These are phyloP conservation scores for Recurvirostra avosetta DNA, from an alignment of 2,113 vertebrate genomes.

Conservation along the genomic window DNA sequence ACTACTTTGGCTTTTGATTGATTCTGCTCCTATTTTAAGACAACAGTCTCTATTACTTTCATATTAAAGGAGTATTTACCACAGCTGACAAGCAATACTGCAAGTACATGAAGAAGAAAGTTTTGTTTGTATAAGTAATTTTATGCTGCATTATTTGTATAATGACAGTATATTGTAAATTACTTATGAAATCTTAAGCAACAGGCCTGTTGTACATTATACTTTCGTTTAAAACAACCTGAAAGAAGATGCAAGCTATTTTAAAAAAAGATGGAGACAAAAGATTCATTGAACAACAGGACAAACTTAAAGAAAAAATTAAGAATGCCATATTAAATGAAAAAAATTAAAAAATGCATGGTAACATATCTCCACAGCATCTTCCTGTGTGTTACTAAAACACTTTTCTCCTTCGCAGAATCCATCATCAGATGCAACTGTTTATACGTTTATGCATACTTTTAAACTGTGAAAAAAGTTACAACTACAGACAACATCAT, in stretches of 20 bases:
- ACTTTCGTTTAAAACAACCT: neutral
- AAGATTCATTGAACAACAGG: neutral
- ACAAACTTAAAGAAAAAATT: neutral
- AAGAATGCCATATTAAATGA: neutral
- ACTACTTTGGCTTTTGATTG: neutral
- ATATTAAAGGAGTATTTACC: neutral
- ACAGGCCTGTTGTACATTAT: neutral
- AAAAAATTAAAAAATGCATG: neutral
- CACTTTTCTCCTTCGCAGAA: neutral
- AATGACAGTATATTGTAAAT: neutral
- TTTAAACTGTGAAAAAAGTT: neutral
- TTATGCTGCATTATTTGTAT: neutral
- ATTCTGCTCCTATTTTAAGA: neutral
- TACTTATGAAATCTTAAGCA: neutral
- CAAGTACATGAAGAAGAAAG: neutral
- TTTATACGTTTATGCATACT: neutral
- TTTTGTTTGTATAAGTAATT: neutral
- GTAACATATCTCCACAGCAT: neutral
- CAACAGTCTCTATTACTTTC: neutral
- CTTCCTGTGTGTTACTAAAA: neutral
- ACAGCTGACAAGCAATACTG: neutral
- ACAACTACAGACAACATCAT: neutral
- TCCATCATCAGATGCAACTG: neutral
- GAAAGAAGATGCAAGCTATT: neutral
- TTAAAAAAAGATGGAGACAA: neutral